Base-by-base conservation (phyloP, 2,888 invertebrate species). In the Ellobium chinense region DNA sequence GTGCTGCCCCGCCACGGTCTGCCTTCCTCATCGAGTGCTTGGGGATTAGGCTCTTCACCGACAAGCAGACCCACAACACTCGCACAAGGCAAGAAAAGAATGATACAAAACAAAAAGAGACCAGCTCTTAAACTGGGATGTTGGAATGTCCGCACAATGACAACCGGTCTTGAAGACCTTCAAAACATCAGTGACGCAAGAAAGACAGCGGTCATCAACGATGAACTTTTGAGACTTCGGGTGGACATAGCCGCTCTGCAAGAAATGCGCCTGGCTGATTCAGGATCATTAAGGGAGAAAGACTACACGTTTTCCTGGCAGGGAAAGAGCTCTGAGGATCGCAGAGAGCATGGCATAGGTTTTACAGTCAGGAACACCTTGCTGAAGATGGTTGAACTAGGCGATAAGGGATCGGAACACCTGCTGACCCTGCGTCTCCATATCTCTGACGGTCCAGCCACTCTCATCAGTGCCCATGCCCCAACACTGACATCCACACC, bases 161-260 rank as follows among this genome's bases (percentile, higher is more conserved):
- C 70, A 12, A 39, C 54, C 14, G n/a, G 14, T 9, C 54, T 70
- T 27, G 21, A 24, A 14, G 58, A 72, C 58, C 58, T 72, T 18
- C 72, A 58, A 34, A 56, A 72, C 7, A 31, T 58, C 1, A 72
- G 58, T 31, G 58, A 72, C 9, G 24, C 29, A 29, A 29, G 14
- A 29, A 72, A 72, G 58, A 72, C 18, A 12, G 72, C 58, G 9
- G 72, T 72, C 54, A 72, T 72, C 72, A 56, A 72, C 58, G 56
- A 56, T 29, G 21, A 72, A 72, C 72, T 72, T 31, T 31, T 31
- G 31, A 56, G 58, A 72, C 29, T 72, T 27, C 34, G 36, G 46
- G 56, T 72, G 72, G 72, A 56, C 46, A 72, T 72, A 14, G 34
- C 34, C 21, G 72, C 72, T 31, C 72, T 72, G 27, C 58, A 72